A percentile compares a stretch with the other conserved stretches of the same genome.
Evolutionary conservation across 2,113 vertebrate genomes (phyloP).

Genomic region (Entomyzon cyanotis): DNA sequence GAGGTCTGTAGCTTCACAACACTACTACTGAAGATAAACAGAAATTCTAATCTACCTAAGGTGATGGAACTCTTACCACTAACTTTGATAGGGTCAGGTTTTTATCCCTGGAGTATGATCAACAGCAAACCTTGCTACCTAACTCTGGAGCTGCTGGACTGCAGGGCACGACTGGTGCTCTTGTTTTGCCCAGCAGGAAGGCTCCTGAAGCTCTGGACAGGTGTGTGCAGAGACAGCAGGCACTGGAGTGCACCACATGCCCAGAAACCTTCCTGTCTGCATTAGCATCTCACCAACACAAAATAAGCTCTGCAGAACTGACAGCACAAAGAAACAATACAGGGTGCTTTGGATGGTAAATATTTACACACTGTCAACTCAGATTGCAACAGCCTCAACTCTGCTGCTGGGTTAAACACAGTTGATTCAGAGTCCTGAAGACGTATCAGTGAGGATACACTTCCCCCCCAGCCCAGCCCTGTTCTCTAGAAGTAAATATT

Average conservation of each 20-base stretch:
- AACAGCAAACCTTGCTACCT: neutral
- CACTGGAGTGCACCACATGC: neutral
- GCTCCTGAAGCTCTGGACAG: neutral
- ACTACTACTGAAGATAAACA: neutral
- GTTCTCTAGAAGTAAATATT: neutral
- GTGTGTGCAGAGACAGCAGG: neutral
- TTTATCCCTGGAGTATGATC: neutral
- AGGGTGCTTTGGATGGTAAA: neutral
- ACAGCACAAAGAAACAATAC: constrained; percentile 18
- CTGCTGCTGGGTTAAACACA: neutral
- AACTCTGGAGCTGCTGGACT: neutral
- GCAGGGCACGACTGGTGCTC: accelerated
- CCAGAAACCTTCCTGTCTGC: neutral
- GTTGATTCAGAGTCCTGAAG: neutral
- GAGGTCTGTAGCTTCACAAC: neutral
- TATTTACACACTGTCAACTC: constrained; percentile 22
- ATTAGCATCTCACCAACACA: neutral
- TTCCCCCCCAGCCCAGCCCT: neutral
- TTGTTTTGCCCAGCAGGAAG: neutral
- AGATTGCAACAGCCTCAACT: neutral
- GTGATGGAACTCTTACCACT: neutral
- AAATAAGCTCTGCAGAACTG: neutral
- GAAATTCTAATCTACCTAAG: neutral
- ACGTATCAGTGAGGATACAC: neutral
- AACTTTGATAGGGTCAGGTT: neutral